Base-by-base conservation (phyloP, 2,797 vertebrate species). In the Danio albolineatus region DNA sequence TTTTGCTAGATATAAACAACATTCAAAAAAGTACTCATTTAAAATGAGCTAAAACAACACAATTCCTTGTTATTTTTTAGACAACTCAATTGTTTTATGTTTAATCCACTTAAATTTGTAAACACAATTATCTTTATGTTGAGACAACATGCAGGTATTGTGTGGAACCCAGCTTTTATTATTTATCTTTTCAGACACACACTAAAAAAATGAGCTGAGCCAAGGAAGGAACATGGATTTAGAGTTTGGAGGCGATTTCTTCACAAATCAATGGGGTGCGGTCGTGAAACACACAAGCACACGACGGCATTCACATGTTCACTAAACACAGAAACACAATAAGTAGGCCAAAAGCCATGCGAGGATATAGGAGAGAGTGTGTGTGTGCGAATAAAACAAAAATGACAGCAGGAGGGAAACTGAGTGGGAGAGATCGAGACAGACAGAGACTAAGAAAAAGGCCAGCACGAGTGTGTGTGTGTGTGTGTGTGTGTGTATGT, bases 301-400 rank as follows among this genome's bases (percentile, higher is more conserved):
- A 46, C 70, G 53, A 51, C 17, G 43, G 38, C 61, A 67, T 71
- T 62, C 57, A 56, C 73, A 19, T 46, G 43, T 44, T 21, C 76
- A 48, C 75, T 67, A 53, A 28, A 78, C 53, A 53, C 59, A 62
- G 38, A 73, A 64, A 86, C 85, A 90, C 83, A 86, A 86, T 88
- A 89, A 86, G 88, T 73, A 89, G 88, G 91, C 86, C 90, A 92
- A 90, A 91, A 84, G 86, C 75, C 77, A 82, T 87, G 83, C 85
- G 59, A 86, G 87, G 89, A 90, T 82, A 59, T 81, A 57, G 49
- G 80, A 80, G 67, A 60, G 44, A 36, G 36, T 60, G 79, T 46
- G 19, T 46, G 19, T 81, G 43, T 86, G 86, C 79, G 49, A 65
- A 73, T 66, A 69, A 57, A 76, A 69, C 65, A n/a, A 70, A 72